Evolutionary conservation across 2,888 invertebrate genomes (phyloP).

Genomic region (Pharmacophagus antenor): DNA sequence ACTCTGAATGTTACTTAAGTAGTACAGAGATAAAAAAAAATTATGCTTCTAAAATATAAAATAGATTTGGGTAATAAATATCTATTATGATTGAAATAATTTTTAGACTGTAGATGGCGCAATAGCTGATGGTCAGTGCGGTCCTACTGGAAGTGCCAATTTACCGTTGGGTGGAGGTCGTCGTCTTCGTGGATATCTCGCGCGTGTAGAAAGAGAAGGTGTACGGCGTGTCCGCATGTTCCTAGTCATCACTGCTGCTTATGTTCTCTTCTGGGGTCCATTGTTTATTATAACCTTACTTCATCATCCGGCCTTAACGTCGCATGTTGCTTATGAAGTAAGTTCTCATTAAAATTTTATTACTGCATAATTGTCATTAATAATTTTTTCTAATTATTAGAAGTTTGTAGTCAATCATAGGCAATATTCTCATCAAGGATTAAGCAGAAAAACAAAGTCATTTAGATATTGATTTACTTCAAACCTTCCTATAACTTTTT

Average conservation of each 20-base stretch:
- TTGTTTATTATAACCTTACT: constrained; percentile 91
- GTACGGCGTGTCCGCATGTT: constrained; percentile 92
- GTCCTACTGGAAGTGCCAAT: constrained; percentile 55
- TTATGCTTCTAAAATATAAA: constrained; percentile 19
- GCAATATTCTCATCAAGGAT: not conserved
- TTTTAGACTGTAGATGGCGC: constrained; percentile 71
- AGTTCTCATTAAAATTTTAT: constrained; percentile 32
- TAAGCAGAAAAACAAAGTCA: not conserved
- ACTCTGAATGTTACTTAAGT: not conserved
- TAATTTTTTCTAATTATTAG: not conserved
- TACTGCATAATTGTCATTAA: not conserved
- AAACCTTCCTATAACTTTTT: no score
- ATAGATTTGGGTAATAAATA: constrained; percentile 11
- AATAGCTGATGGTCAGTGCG: constrained; percentile 60
- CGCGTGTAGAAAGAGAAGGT: constrained; percentile 89
- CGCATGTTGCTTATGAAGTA: constrained; percentile 88
- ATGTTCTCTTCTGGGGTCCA: constrained; percentile 94
- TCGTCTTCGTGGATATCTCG: constrained; percentile 87
- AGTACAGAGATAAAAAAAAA: not conserved
- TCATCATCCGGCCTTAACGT: constrained; percentile 87
- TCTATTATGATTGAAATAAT: constrained; percentile 13
- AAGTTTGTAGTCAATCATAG: not conserved
- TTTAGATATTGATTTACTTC: not conserved
- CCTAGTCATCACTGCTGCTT: constrained; percentile 90
- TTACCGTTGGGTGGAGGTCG: constrained; percentile 84